These are phyloP conservation scores for Ormyrus rosae DNA, from an alignment of 2,888 invertebrate genomes.

Conservation along the genomic window DNA sequence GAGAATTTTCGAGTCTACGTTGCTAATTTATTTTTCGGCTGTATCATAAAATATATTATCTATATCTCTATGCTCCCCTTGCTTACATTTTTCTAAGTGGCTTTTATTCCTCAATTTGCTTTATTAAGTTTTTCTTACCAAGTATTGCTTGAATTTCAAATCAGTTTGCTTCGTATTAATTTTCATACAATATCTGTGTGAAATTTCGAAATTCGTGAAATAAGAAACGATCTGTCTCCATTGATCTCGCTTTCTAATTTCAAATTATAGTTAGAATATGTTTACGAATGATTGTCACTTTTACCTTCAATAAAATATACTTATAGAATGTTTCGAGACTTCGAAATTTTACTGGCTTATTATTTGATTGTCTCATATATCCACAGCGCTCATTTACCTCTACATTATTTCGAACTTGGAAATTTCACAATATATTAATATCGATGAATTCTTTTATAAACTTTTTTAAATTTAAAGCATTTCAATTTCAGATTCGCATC, in stretches of 20 bases:
- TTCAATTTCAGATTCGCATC: no score
- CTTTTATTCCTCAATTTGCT: slow-evolving; percentile 16
- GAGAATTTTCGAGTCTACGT: background rate
- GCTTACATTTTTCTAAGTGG: slow-evolving; percentile 9
- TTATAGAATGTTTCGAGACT: slow-evolving; percentile 15
- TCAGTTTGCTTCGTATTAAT: background rate
- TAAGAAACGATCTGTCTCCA: background rate
- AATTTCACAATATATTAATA: background rate
- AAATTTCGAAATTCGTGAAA: no score
- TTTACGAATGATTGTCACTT: slow-evolving; percentile 49
- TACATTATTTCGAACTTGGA: background rate
- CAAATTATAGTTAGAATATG: slow-evolving; percentile 33
- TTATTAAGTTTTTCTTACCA: slow-evolving; percentile 44
- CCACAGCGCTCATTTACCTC: background rate
- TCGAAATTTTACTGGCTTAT: slow-evolving; percentile 14
- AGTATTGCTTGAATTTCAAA: slow-evolving; percentile 63
- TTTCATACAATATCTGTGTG: no score
- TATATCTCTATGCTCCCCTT: slow-evolving; percentile 26
- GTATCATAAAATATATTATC: slow-evolving; percentile 58
- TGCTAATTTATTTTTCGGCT: background rate
- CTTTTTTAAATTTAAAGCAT: no score
- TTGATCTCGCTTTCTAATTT: background rate
- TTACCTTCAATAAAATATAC: slow-evolving; percentile 23
- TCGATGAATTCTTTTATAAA: no score
- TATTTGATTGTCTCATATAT: slow-evolving; percentile 48